Conservation (phyloP, 2,888 invertebrate species). For the Mimas tiliae region DNA sequence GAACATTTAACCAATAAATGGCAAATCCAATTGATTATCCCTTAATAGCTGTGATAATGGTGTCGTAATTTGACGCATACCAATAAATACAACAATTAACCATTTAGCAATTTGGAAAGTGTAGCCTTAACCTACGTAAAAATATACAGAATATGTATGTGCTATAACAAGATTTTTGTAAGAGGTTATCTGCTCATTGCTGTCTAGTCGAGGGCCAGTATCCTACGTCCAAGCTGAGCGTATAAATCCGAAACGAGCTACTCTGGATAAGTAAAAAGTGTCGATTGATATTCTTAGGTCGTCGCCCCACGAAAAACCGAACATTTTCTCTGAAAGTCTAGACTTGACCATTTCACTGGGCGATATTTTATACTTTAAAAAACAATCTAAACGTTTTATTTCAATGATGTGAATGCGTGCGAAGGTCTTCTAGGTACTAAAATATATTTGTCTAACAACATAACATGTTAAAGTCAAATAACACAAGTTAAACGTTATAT, state of each 20-base stretch:
- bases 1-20: background rate
- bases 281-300: background rate
- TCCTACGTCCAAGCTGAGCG: background rate
- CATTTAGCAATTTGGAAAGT: background rate
- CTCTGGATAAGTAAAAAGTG: background rate
- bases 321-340: background rate
- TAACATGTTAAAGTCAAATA: constrained; percentile 18
- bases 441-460: constrained; percentile 10
- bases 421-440: constrained; percentile 11
- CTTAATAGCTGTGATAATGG: background rate
- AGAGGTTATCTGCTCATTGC: background rate
- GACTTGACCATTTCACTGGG: background rate
- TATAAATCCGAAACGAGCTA: background rate
- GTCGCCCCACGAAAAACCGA: background rate
- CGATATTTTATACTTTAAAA: background rate
- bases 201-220: background rate
- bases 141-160: no score
- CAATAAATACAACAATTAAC: background rate
- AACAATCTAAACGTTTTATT: background rate
- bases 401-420: background rate
- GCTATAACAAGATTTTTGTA: background rate
- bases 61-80: background rate
- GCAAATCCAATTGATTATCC: background rate
- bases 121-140: no score
- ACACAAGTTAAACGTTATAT: constrained; percentile 11